These are phyloP conservation scores for Spheniscus mendiculus DNA, from an alignment of 2,113 vertebrate species.

Conservation along the genomic window DNA sequence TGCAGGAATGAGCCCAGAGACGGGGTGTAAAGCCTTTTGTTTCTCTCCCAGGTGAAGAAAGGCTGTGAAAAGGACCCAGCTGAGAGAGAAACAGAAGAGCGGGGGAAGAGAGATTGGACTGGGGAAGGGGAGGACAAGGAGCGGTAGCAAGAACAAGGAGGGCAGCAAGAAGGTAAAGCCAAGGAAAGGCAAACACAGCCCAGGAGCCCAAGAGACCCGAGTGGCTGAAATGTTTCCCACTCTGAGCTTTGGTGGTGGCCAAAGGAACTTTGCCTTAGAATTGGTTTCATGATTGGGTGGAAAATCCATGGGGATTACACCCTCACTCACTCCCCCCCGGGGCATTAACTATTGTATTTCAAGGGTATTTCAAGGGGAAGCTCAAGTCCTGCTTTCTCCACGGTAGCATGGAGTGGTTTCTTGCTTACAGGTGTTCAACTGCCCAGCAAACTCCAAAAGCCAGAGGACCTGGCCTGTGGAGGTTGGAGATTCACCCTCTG, in stretches of 20 bases:
- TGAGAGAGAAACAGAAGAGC: not conserved
- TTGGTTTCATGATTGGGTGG: not conserved
- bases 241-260: not conserved
- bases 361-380: not conserved
- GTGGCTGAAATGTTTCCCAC: not conserved
- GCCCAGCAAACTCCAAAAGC: not conserved
- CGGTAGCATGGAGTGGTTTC: not conserved
- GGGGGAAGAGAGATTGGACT: not conserved
- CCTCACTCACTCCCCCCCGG: accelerated
- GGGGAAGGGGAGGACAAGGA: not conserved
- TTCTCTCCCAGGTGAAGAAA: not conserved
- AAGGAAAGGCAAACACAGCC: not conserved
- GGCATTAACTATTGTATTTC: not conserved
- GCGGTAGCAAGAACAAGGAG: not conserved
- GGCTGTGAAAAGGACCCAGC: not conserved
- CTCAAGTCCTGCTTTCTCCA: not conserved
- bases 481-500: not conserved
- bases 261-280: not conserved
- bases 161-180: not conserved
- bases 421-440: not conserved
- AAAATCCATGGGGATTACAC: not conserved
- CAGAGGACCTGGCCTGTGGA: not conserved
- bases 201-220: not conserved
- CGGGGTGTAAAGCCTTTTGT: not conserved
- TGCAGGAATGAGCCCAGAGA: not conserved